Evolutionary conservation across 1,140 invertebrate genomes (phyloP).

Genomic region (Ips nitidus): DNA sequence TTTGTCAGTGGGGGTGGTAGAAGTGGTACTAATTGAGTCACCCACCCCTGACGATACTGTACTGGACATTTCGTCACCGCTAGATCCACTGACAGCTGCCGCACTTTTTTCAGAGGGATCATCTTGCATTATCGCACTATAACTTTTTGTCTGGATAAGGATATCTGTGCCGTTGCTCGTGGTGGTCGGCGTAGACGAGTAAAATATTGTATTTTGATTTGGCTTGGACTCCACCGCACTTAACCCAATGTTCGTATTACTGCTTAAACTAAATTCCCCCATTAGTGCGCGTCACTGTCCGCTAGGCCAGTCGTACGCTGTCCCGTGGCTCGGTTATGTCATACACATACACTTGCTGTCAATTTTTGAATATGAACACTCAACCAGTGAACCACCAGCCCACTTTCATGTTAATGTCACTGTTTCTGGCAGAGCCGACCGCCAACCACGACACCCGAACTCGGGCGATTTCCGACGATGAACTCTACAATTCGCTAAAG

Average conservation of each 20-base stretch:
- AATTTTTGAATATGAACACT: slow-evolving; percentile 39
- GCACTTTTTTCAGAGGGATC: slow-evolving; percentile 49
- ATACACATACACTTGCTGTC: slow-evolving; percentile 45
- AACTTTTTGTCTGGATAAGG: slow-evolving; percentile 40
- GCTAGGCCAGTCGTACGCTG: slow-evolving; percentile 35
- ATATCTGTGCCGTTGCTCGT: slow-evolving; percentile 40
- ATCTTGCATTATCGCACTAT: slow-evolving; percentile 51
- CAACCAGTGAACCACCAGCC: slow-evolving; percentile 46
- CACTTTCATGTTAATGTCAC: slow-evolving; percentile 47
- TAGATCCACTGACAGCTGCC: slow-evolving; percentile 43
- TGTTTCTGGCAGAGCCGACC: slow-evolving; percentile 39
- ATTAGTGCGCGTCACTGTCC: slow-evolving; percentile 49
- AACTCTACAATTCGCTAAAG: slow-evolving; percentile 6
- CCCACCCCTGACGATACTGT: slow-evolving; percentile 27
- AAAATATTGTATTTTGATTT: slow-evolving; percentile 49
- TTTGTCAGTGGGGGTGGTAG: slow-evolving; percentile 33
- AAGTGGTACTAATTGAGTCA: slow-evolving; percentile 16
- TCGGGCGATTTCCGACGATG: slow-evolving; percentile 36
- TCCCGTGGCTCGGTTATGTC: slow-evolving; percentile 45
- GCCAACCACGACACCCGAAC: slow-evolving; percentile 37
- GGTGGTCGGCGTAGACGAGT: slow-evolving; percentile 46
- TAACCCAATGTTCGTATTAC: slow-evolving; percentile 51
- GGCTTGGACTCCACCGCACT: slow-evolving; percentile 49
- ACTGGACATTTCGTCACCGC: slow-evolving; percentile 40
- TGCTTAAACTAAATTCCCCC: slow-evolving; percentile 53